phyloP scores from a whole-genome alignment of 2,113 vertebrate genomes.

The Corythaixoides concolor region DNA sequence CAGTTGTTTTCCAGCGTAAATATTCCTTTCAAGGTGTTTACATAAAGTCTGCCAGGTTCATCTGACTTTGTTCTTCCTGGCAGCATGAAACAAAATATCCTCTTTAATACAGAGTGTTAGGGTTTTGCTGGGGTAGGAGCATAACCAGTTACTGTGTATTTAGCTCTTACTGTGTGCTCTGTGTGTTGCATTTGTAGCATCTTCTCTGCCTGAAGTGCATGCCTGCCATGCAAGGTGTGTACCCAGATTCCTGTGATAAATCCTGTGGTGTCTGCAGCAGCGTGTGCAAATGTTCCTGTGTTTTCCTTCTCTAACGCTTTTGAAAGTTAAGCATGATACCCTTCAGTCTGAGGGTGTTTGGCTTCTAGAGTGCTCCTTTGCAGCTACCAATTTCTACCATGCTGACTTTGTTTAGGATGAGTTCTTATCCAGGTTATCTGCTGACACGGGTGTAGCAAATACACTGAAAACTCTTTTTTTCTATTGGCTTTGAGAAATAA shows the following conservation, averaged over 20 bases:
- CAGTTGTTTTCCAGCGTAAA: slow-evolving; percentile 7
- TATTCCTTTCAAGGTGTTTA: neutral
- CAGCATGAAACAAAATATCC: neutral
- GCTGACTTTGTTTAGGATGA: neutral
- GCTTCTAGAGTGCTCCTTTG: neutral
- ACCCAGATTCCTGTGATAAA: neutral
- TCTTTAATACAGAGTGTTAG: neutral
- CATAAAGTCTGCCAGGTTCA: neutral
- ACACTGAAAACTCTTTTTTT: neutral
- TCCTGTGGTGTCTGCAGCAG: neutral
- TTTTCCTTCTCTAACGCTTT: neutral
- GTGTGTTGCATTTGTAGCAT: neutral
- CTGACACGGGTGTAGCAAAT: neutral
- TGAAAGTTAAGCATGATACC: neutral
- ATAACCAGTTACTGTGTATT: neutral
- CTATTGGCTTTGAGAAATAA: neutral
- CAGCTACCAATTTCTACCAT: neutral
- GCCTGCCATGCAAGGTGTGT: neutral
- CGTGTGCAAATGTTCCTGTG: neutral
- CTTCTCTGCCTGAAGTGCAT: neutral
- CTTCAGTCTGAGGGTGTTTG: neutral
- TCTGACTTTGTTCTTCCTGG: neutral
- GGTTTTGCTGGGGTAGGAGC: neutral
- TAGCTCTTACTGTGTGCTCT: neutral
- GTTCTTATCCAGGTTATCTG: neutral